Percentiles rank a stretch among this genome's conserved stretches.
Conservation (phyloP, 1,140 invertebrate genomes). For the Fopius arisanus region DNA sequence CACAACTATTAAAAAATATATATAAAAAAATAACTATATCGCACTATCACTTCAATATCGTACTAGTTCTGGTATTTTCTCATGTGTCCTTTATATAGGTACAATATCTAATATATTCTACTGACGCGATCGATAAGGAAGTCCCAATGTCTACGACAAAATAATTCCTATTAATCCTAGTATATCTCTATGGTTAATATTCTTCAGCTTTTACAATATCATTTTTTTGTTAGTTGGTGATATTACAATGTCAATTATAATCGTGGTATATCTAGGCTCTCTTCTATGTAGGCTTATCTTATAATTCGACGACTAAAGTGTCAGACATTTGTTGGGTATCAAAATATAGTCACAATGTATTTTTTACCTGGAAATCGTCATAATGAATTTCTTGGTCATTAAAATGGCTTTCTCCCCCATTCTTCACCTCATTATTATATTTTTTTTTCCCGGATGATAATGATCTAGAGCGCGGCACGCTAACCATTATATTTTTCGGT, state of each 20-base stretch:
- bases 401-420: neutral
- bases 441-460: no score
- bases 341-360: constrained; percentile 24
- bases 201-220: constrained; percentile 56
- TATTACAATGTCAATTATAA: constrained; percentile 56
- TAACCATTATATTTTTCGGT: no score
- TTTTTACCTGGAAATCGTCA: neutral
- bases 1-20: constrained; percentile 55
- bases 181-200: constrained; percentile 56
- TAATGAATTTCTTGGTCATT: constrained; percentile 3
- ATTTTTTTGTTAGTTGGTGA: constrained; percentile 56
- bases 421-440: no score
- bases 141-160: constrained; percentile 62
- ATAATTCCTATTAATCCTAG: constrained; percentile 48
- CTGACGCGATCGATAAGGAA: constrained; percentile 53
- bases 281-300: constrained; percentile 60
- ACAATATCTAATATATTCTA: constrained; percentile 45
- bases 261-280: constrained; percentile 31
- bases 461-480: no score
- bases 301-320: constrained; percentile 56
- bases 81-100: constrained; percentile 42
- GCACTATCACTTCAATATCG: constrained; percentile 24
- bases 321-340: constrained; percentile 46
- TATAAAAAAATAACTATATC: constrained; percentile 48
- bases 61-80: neutral